Conservation (phyloP, 2,888 invertebrate genomes). For the Mythimna loreyi region DNA sequence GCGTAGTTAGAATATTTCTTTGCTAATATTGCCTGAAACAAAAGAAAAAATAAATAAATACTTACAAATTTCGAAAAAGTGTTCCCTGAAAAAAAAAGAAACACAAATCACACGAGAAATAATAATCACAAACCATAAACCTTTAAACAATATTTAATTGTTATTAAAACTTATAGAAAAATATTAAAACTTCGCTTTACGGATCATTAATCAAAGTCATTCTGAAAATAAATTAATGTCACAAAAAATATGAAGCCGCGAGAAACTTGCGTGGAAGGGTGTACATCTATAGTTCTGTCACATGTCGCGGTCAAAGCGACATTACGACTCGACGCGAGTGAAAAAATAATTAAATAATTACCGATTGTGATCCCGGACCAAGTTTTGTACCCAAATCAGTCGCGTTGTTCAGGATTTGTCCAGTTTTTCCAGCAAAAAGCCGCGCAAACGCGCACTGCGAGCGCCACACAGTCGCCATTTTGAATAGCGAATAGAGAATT, state of each 20-base stretch:
- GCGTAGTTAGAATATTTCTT: conserved; percentile 81
- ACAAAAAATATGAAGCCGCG: conserved; percentile 63
- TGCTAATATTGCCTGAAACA: conserved; percentile 68
- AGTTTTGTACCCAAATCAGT: conserved; percentile 85
- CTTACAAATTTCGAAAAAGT: not conserved
- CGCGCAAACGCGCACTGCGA: conserved; percentile 89
- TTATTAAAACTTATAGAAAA: conserved; percentile 41
- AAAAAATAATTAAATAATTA: conserved; percentile 88
- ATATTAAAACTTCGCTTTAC: conserved; percentile 45
- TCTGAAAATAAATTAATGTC: conserved; percentile 65
- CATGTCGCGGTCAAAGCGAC: conserved; percentile 88
- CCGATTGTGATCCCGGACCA: conserved; percentile 85
- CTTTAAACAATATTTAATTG: not conserved
- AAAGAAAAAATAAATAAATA: conserved; percentile 35
- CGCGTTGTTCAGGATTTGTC: conserved; percentile 87
- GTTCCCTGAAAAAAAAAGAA: conserved; percentile 27
- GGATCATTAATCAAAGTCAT: conserved; percentile 63
- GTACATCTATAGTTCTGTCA: conserved; percentile 90
- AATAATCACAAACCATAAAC: conserved; percentile 18
- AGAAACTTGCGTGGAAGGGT: conserved; percentile 80
- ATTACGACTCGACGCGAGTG: conserved; percentile 82
- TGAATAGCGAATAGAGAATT: conserved; percentile 91
- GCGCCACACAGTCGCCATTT: conserved; percentile 91
- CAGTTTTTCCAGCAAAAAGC: conserved; percentile 87
- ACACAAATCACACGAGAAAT: conserved; percentile 19